phyloP scores from a whole-genome alignment of 2,888 invertebrate species.

The Cantharis rufa region DNA sequence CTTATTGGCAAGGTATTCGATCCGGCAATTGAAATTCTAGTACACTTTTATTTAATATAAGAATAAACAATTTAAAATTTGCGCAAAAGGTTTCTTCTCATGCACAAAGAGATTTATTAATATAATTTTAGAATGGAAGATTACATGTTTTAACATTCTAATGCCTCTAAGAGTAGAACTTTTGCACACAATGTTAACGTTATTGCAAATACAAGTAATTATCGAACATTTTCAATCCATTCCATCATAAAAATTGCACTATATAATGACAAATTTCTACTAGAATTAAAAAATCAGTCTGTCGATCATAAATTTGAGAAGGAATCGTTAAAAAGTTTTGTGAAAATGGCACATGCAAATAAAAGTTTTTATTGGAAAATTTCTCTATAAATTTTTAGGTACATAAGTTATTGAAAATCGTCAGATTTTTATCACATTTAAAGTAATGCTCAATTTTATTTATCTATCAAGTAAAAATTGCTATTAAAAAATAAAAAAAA shows the following conservation, averaged over 20 bases:
- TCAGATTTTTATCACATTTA: neutral
- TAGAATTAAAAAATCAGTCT: neutral
- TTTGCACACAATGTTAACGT: neutral
- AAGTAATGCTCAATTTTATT: neutral
- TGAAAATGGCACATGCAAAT: neutral
- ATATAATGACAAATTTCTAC: neutral
- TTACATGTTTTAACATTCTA: neutral
- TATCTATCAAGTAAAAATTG: neutral
- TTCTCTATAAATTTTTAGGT: neutral
- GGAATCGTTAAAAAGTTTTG: neutral
- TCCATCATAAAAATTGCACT: neutral
- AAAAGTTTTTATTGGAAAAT: neutral
- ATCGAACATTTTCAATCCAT: neutral
- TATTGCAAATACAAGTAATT: neutral
- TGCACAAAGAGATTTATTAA: neutral
- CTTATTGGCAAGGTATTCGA: neutral
- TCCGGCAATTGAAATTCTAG: neutral
- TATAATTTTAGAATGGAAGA: neutral
- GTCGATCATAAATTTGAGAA: neutral
- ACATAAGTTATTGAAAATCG: neutral
- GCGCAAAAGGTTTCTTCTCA: neutral
- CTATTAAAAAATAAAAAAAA: neutral
- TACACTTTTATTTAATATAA: neutral
- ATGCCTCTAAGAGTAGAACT: neutral
- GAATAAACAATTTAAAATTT: neutral